Base-by-base conservation (phyloP, 2,888 invertebrate species). In the Chorisops tibialis region DNA sequence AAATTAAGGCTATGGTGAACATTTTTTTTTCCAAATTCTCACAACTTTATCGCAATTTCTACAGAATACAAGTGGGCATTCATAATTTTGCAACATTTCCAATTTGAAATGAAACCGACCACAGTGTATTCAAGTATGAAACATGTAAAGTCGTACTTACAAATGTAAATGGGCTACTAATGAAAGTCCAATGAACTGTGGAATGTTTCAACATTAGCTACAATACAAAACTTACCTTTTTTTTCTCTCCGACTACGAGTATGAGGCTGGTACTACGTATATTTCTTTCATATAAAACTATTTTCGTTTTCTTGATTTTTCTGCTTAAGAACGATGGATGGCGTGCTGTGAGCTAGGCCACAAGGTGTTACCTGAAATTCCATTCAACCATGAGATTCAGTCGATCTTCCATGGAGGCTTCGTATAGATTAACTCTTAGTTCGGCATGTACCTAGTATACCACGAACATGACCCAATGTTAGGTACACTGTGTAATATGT, bases 171-270 rank as follows among this genome's bases (percentile, higher is more conserved):
- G 30, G 30, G 30, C 30, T 30, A 30, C 24, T 30, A 49, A 38
- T 52, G 19, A 37, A 38, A 52, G 51, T 52, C 51, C 51, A 52
- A 52, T 52, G 51, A 52, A 52, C 51, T 52, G 19, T 38, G 51
- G 18, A 37, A 49, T 49, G 49, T 49, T 49, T 14, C 49, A 30
- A 49, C 30, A 30, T 49, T 7, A 14, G 16, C 12, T 43, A 43
- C n/a, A 18, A n/a, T 16, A 43, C 5, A 18, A 19, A 43, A 43
- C 14, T 14, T 11, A 16, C 43, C 43, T 43, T 9, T 43, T 16
- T 41, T 14, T 41, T 6, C 6, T n/a, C 41, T 43, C 9, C 43
- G 43, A 9, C 14, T n/a, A 12, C 3, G 16, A 14, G 41, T 12
- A n/a, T 16, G 16, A 41, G 30, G 14, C 6, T 24, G 24, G 49